Evolutionary conservation across 2,888 invertebrate species (phyloP), one percentile per base, ranked within the genome.

Genomic region (Drosophila atroscutellata): DNA sequence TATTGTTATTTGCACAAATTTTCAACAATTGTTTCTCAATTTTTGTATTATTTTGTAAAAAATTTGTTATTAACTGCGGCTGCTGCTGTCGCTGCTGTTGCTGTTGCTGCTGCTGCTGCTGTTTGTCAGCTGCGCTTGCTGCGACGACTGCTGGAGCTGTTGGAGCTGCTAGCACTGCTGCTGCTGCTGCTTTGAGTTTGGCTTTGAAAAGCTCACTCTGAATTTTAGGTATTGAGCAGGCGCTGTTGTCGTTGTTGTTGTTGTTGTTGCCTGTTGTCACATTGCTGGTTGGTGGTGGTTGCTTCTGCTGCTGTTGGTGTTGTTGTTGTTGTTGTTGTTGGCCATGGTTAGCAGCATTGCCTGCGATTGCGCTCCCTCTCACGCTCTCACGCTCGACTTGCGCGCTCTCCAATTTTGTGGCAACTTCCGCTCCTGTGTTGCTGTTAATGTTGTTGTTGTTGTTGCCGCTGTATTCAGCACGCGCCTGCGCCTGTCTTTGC

Each of bases 371-470:
- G 88, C 80, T 71, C 15, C 37, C 55, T 28, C 75, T 76, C 72
- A 61, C 58, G 73, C 79, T 83, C 87, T 90, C 90, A 90, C 83
- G 85, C 82, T 84, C 85, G 78, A 87, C 77, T 88, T 81, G 86
- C 80, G 83, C 77, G 86, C 90, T 77, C 81, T 87, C 80, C 66
- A 73, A 80, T 67, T 86, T 87, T 69, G 68, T 87, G 67, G 60
- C 77, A 71, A 85, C 85, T 91, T 91, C 91, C 90, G 91, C 76
- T 90, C 75, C 81, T 37, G 57, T 63, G 56, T 61, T 72, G 70
- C 20, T 49, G 63, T n/a, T 60, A 47, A 3, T 55, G 55, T 9
- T 64, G 76, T 1, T 69, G 68, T 37, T 62, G 57, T 6, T 64
- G 70, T 73, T 80, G 73, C 76, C 68, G 75, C 62, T 83, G 89